phyloP scores from a whole-genome alignment of 2,888 invertebrate genomes.

The Ligdia adustata region DNA sequence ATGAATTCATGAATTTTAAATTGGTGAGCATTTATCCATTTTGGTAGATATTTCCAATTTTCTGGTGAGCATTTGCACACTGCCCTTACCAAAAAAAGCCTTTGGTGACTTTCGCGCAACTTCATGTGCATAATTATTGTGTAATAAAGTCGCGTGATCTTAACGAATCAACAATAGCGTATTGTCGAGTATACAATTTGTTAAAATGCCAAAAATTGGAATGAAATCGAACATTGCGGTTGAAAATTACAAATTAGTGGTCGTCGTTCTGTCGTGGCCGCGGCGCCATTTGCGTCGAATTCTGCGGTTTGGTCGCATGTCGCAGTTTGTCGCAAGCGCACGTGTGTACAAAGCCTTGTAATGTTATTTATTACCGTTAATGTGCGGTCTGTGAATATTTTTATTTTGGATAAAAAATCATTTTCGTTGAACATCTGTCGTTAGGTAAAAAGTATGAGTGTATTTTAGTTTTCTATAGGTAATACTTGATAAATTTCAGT shows the following conservation, averaged over 20 bases:
- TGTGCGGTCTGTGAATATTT: constrained; percentile 22
- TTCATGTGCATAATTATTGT: background rate
- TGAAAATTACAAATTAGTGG: constrained; percentile 64
- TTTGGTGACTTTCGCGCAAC: too few relatives aligned
- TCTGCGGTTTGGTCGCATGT: constrained; percentile 48
- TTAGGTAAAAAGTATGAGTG: too few relatives aligned
- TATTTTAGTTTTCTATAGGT: too few relatives aligned
- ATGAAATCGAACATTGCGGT: constrained; percentile 54
- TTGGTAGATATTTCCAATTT: too few relatives aligned
- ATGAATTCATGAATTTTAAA: too few relatives aligned
- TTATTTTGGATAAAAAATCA: constrained; percentile 17
- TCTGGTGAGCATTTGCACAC: too few relatives aligned
- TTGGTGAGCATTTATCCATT: too few relatives aligned
- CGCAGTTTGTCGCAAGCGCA: constrained; percentile 48
- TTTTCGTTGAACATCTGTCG: constrained; percentile 2
- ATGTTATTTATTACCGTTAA: constrained; percentile 28
- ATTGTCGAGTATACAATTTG: constrained; percentile 55
- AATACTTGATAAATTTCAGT: too few relatives aligned
- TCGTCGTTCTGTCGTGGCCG: constrained; percentile 43
- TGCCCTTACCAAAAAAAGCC: too few relatives aligned
- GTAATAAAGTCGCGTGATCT: constrained; percentile 37
- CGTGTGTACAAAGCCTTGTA: constrained; percentile 39
- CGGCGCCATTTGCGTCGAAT: constrained; percentile 50
- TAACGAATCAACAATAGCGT: constrained; percentile 44
- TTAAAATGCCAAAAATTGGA: constrained; percentile 56